These are phyloP conservation scores for Wasmannia auropunctata DNA, from an alignment of 1,140 invertebrate genomes.

Conservation along the genomic window DNA sequence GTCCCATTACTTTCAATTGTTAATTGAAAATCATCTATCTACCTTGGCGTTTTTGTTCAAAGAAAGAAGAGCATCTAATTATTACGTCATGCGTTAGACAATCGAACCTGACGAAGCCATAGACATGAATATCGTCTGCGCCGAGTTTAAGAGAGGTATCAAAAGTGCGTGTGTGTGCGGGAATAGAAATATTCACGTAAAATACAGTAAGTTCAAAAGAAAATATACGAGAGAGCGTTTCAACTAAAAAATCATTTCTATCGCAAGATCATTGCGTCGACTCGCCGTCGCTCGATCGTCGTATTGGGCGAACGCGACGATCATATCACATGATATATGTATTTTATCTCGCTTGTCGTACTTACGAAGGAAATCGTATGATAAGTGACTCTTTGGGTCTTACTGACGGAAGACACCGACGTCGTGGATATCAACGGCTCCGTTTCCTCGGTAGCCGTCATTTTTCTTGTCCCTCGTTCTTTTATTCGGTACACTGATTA, in stretches of 20 bases:
- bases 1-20: background rate
- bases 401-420: slow-evolving; percentile 12
- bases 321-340: background rate
- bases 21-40: too few relatives aligned
- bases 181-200: background rate
- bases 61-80: background rate
- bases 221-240: background rate
- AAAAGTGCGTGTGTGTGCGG: background rate
- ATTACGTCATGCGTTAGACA: background rate
- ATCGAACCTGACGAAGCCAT: slow-evolving; percentile 7
- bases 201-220: background rate
- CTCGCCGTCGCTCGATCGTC: background rate
- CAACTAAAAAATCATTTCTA: background rate
- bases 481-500: background rate
- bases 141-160: background rate
- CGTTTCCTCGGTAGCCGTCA: slow-evolving; percentile 77
- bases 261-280: background rate
- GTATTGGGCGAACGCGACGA: background rate
- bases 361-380: slow-evolving; percentile 74
- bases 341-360: background rate
- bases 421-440: slow-evolving; percentile 72
- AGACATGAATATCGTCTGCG: background rate
- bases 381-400: slow-evolving; percentile 67
- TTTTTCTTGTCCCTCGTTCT: too few relatives aligned
- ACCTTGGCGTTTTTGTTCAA: background rate